phyloP scores from a whole-genome alignment of 2,888 invertebrate species.

The Carpatolechia fugitivella region DNA sequence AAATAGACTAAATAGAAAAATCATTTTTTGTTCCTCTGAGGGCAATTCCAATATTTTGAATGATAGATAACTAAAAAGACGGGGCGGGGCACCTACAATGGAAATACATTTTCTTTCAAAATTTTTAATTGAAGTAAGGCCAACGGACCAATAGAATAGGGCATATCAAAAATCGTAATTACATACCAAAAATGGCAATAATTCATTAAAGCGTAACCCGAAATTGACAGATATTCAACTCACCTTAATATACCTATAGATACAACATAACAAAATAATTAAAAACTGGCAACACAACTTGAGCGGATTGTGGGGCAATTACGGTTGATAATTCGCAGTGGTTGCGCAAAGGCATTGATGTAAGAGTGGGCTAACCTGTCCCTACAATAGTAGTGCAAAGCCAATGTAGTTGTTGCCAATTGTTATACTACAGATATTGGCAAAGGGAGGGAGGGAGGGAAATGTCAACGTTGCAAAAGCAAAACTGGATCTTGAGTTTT shows the following conservation, averaged over 20 bases:
- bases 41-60: no score
- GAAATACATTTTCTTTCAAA: no score
- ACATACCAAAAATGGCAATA: no score
- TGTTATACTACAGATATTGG: not conserved
- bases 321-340: constrained; percentile 36
- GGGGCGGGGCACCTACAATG: no score
- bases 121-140: no score
- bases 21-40: no score
- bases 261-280: not conserved
- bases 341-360: constrained; percentile 42
- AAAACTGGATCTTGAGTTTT: no score
- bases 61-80: no score
- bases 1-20: no score
- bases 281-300: constrained; percentile 6
- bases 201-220: not conserved
- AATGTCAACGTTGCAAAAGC: not conserved
- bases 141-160: no score
- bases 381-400: not conserved
- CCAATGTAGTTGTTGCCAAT: not conserved
- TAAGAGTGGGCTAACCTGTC: constrained; percentile 34
- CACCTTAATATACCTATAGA: no score
- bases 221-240: not conserved
- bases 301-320: constrained; percentile 26
- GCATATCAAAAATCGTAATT: no score
- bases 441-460: not conserved